These are phyloP conservation scores for Crematogaster levior DNA, from an alignment of 2,888 invertebrate species.

Conservation along the genomic window DNA sequence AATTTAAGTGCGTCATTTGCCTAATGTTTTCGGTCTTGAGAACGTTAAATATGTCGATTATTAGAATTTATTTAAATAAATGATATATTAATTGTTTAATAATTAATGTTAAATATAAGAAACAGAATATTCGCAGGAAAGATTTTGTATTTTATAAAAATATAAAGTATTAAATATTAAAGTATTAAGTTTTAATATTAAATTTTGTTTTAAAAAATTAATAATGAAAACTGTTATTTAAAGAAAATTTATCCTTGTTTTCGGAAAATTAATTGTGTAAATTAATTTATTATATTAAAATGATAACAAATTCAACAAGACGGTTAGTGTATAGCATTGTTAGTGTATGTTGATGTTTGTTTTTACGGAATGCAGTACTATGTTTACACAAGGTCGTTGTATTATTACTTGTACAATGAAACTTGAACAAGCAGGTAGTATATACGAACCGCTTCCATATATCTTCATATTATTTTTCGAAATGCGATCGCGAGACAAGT, in stretches of 20 bases:
- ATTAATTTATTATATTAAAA: too few relatives aligned
- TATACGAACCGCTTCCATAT: neutral
- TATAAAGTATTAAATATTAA: neutral
- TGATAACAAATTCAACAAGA: neutral
- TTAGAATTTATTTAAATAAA: neutral
- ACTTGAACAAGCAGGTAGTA: neutral
- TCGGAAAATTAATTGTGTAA: too few relatives aligned
- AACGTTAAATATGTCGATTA: neutral
- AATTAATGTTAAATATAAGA: neutral
- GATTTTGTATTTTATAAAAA: too few relatives aligned
- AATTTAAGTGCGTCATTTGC: neutral
- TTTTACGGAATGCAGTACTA: neutral
- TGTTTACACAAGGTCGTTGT: neutral
- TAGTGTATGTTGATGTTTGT: neutral
- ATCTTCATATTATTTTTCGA: neutral
- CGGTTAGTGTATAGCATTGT: neutral
- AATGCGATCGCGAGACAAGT: neutral
- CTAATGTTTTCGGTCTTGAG: neutral
- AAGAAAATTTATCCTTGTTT: too few relatives aligned
- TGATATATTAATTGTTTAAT: neutral
- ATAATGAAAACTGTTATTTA: too few relatives aligned
- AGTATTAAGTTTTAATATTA: too few relatives aligned
- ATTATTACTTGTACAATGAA: neutral
- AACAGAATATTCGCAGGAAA: neutral
- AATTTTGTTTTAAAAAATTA: too few relatives aligned